These are phyloP conservation scores for Cantharis rufa DNA, from an alignment of 2,888 invertebrate species.

Conservation along the genomic window DNA sequence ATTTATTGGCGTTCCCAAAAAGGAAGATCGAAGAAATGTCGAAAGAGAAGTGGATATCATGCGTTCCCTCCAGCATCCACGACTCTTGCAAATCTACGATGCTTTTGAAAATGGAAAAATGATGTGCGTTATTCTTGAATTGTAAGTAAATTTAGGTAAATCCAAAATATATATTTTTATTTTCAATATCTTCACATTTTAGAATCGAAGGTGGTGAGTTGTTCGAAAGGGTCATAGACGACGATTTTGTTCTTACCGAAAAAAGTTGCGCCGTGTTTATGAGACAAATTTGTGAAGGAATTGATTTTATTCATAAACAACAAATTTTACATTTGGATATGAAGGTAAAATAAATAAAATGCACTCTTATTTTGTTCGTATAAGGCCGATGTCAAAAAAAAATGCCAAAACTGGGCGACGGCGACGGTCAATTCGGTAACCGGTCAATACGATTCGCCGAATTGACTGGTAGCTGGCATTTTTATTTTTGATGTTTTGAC, in stretches of 20 bases:
- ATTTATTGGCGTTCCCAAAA: conserved; percentile 82
- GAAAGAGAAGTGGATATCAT: conserved; percentile 97
- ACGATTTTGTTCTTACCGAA: conserved; percentile 96
- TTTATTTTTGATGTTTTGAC: too few relatives aligned
- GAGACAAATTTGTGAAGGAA: conserved; percentile 97
- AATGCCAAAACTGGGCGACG: too few relatives aligned
- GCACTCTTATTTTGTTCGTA: too few relatives aligned
- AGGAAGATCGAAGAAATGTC: conserved; percentile 88
- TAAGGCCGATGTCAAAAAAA: too few relatives aligned
- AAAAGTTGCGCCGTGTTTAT: conserved; percentile 95
- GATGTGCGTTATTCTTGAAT: conserved; percentile 95
- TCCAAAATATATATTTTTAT: not conserved
- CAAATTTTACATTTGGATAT: conserved; percentile 96
- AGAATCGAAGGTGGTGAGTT: conserved; percentile 98
- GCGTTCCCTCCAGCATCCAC: conserved; percentile 90
- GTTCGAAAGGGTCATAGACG: conserved; percentile 98
- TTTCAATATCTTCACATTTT: not conserved
- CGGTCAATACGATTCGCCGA: too few relatives aligned
- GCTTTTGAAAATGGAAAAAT: conserved; percentile 92
- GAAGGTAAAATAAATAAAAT: conserved; percentile 68
- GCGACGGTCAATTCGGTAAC: too few relatives aligned
- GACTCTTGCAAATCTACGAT: conserved; percentile 96
- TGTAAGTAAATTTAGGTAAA: conserved; percentile 71
- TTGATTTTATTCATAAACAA: conserved; percentile 95
- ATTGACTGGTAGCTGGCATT: too few relatives aligned